phyloP scores from a whole-genome alignment of 1,140 invertebrate genomes.

The Leptinotarsa defecta region DNA sequence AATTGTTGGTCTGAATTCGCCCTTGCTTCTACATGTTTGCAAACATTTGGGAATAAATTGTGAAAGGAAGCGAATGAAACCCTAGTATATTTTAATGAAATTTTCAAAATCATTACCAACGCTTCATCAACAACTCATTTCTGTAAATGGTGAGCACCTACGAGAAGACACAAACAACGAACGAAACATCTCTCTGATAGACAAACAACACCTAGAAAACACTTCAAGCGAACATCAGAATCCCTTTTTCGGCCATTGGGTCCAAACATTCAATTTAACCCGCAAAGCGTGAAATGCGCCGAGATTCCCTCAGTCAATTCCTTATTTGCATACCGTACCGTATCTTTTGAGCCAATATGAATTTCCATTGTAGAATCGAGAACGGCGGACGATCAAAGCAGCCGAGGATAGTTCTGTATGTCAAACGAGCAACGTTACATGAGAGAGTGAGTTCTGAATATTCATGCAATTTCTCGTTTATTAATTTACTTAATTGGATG shows the following conservation, averaged over 20 bases:
- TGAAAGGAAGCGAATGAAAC: too few species aligned
- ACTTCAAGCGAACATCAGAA: too few species aligned
- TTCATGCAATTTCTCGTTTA: slow-evolving; percentile 1
- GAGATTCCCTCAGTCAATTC: slow-evolving; percentile 2
- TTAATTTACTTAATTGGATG: background rate
- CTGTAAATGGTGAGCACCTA: too few species aligned
- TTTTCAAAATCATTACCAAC: too few species aligned
- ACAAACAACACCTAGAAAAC: too few species aligned
- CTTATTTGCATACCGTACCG: background rate
- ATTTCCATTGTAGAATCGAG: slow-evolving; percentile 1
- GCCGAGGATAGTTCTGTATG: background rate
- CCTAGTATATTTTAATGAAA: too few species aligned
- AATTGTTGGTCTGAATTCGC: too few species aligned
- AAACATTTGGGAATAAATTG: too few species aligned
- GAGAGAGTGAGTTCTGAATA: background rate
- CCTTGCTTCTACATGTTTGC: too few species aligned
- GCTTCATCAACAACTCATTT: too few species aligned
- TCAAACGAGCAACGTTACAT: slow-evolving; percentile 3
- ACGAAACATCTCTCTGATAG: too few species aligned
- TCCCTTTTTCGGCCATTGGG: background rate
- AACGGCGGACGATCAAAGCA: background rate
- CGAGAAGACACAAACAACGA: too few species aligned
- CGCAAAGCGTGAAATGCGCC: background rate
- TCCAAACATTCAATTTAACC: slow-evolving; percentile 3
- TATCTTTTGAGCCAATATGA: background rate